phyloP scores from a whole-genome alignment of 2,797 vertebrate genomes.

The Pseudopleuronectes americanus region DNA sequence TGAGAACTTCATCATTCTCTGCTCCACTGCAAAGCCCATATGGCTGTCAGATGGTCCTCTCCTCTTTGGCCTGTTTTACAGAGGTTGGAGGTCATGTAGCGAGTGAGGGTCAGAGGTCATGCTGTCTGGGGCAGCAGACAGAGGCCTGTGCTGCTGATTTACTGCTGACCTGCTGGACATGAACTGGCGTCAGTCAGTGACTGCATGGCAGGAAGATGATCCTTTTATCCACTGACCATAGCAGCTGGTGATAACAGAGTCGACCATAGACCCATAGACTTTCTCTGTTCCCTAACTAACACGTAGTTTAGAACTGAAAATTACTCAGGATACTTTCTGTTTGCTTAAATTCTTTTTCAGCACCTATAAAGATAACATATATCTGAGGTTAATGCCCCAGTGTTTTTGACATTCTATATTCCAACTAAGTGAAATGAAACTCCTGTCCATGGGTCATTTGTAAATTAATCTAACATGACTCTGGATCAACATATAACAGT shows the following conservation, averaged over 20 bases:
- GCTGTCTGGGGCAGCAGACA: slow-evolving; percentile 62
- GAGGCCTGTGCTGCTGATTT: slow-evolving; percentile 67
- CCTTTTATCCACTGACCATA: slow-evolving; percentile 53
- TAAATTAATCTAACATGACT: not conserved
- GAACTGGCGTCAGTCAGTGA: slow-evolving; percentile 48
- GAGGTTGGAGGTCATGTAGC: slow-evolving; percentile 61
- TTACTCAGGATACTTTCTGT: not conserved
- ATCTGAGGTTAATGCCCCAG: no score
- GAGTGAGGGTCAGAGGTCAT: slow-evolving; percentile 64
- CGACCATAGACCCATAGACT: slow-evolving; percentile 6
- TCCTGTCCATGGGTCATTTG: no score
- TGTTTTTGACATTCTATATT: not conserved
- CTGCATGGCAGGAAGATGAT: slow-evolving; percentile 30
- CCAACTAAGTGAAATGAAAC: not conserved
- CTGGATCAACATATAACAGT: not conserved
- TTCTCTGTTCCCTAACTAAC: slow-evolving; percentile 18
- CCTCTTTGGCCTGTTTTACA: slow-evolving; percentile 56
- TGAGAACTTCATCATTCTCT: slow-evolving; percentile 66
- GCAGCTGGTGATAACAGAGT: slow-evolving; percentile 42
- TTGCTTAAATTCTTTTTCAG: no score
- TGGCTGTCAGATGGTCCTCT: slow-evolving; percentile 77
- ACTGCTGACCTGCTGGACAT: slow-evolving; percentile 74
- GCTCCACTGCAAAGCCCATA: slow-evolving; percentile 58
- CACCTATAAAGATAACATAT: no score
- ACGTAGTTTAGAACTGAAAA: slow-evolving; percentile 5